These are phyloP conservation scores for Aricia agestis DNA, from an alignment of 1,140 invertebrate species.

Conservation along the genomic window DNA sequence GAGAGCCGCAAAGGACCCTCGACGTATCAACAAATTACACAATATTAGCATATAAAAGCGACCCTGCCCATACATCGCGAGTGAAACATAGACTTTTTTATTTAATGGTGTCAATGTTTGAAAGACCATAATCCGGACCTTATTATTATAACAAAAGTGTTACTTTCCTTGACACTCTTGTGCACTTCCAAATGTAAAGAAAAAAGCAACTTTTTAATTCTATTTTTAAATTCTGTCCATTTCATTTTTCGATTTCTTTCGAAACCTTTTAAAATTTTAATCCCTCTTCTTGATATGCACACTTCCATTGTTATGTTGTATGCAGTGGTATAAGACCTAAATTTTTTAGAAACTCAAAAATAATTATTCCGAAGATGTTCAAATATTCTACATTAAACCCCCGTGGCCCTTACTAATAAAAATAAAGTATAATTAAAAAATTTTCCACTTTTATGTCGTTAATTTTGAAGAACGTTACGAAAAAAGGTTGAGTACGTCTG, in stretches of 20 bases:
- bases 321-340: neutral
- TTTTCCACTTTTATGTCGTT: too few species aligned
- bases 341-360: too few species aligned
- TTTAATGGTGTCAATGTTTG: conserved; percentile 63
- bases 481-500: too few species aligned
- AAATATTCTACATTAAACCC: too few species aligned
- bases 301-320: neutral
- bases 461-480: too few species aligned
- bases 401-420: too few species aligned
- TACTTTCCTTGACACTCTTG: conserved; percentile 10
- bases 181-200: neutral
- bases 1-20: conserved; percentile 69
- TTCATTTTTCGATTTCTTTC: neutral
- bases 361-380: too few species aligned
- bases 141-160: conserved; percentile 18
- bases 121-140: conserved; percentile 31
- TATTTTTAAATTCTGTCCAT: neutral
- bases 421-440: too few species aligned
- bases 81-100: conserved; percentile 59
- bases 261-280: neutral
- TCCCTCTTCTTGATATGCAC: neutral
- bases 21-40: conserved; percentile 73
- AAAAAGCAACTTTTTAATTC: neutral
- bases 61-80: conserved; percentile 38
- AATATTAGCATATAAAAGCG: conserved; percentile 67